Conservation (phyloP, 1,140 invertebrate species). For the Orchestia grillus region DNA sequence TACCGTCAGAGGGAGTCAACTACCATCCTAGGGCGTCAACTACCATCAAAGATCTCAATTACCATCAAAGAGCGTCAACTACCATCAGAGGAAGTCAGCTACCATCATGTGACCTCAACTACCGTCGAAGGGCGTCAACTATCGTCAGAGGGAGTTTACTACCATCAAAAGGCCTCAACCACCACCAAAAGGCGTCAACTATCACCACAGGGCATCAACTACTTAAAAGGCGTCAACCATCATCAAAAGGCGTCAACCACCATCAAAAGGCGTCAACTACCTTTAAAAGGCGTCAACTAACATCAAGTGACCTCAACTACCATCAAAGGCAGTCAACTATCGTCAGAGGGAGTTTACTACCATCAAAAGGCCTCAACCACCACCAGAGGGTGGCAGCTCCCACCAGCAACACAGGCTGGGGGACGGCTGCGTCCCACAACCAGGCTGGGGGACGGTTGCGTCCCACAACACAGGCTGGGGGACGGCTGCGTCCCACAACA, state of each 20-base stretch:
- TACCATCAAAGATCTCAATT: background rate
- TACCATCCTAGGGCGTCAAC: too few relatives aligned
- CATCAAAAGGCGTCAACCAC: background rate
- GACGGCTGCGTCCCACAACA: too few relatives aligned
- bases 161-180: too few relatives aligned
- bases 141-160: too few relatives aligned
- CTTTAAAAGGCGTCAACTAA: background rate
- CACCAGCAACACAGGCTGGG: background rate
- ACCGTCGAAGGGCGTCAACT: too few relatives aligned
- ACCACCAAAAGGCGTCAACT: too few relatives aligned
- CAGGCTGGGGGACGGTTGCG: background rate
- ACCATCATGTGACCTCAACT: background rate
- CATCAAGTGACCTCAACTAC: background rate
- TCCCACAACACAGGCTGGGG: too few relatives aligned
- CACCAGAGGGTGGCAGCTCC: background rate
- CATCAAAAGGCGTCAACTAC: background rate
- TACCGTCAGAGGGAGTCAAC: too few relatives aligned
- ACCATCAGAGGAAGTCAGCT: too few relatives aligned
- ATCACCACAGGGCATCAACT: too few relatives aligned
- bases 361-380: background rate
- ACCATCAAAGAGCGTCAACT: too few relatives aligned
- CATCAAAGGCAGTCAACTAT: background rate
- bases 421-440: background rate
- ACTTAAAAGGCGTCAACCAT: too few relatives aligned
- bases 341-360: background rate